phyloP scores from a whole-genome alignment of 2,888 invertebrate genomes.

The Drymonia ruficornis region DNA sequence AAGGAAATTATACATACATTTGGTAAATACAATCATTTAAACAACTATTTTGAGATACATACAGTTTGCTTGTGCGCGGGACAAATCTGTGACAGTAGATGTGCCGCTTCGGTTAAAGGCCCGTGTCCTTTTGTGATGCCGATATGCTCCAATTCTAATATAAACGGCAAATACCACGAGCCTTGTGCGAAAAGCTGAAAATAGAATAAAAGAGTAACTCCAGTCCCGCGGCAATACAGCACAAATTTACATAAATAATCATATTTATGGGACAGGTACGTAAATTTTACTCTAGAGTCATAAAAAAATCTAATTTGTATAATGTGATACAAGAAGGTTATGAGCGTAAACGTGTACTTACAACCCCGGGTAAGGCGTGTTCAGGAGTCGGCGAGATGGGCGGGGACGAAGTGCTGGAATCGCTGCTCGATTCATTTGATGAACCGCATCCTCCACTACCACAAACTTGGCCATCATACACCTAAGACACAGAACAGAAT shows the following conservation, averaged over 20 bases:
- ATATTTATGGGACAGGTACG: too few species aligned
- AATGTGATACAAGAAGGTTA: too few species aligned
- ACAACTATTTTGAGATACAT: constrained; percentile 30
- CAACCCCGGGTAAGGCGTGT: constrained; percentile 95
- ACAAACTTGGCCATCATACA: constrained; percentile 78
- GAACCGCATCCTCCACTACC: constrained; percentile 80
- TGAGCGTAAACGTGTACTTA: constrained; percentile 68
- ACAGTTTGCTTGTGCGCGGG: constrained; percentile 90
- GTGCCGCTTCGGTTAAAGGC: constrained; percentile 92
- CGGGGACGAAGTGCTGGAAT: constrained; percentile 97
- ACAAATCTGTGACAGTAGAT: constrained; percentile 91
- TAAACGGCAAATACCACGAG: constrained; percentile 90
- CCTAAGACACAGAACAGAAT: constrained; percentile 43
- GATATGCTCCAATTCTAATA: constrained; percentile 94
- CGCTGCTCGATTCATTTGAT: constrained; percentile 94
- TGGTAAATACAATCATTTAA: neutral
- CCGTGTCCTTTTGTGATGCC: constrained; percentile 93
- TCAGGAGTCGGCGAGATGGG: constrained; percentile 95
- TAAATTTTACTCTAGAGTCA: too few species aligned
- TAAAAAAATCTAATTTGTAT: too few species aligned
- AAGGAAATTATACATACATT: constrained; percentile 10
- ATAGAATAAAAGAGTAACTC: constrained; percentile 4
- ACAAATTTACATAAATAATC: neutral
- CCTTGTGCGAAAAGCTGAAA: constrained; percentile 92
- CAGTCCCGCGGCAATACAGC: neutral